These are phyloP conservation scores for Grammomys surdaster DNA, from an alignment of 2,113 vertebrate genomes.

Conservation along the genomic window DNA sequence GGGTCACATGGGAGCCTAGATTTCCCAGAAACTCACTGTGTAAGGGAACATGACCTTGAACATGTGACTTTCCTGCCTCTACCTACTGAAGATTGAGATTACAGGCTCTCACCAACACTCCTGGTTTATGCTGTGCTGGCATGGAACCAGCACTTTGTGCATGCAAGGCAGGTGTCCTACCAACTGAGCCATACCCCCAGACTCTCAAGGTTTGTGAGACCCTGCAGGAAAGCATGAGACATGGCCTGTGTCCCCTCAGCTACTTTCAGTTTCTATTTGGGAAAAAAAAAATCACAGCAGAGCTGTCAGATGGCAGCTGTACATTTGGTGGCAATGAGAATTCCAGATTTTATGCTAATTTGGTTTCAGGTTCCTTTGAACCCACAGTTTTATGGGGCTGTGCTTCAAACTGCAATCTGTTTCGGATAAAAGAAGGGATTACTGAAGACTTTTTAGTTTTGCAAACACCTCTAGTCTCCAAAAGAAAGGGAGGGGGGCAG, in stretches of 20 bases:
- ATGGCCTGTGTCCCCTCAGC: slow-evolving; percentile 79
- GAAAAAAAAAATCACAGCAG: slow-evolving; percentile 82
- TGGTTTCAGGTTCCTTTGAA: slow-evolving; percentile 89
- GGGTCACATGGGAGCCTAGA: neutral
- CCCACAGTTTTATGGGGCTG: slow-evolving; percentile 87
- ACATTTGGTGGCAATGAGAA: slow-evolving; percentile 88
- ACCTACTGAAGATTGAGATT: neutral
- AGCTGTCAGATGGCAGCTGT: slow-evolving; percentile 87
- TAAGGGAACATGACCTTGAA: neutral
- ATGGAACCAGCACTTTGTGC: neutral
- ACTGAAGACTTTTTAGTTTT: slow-evolving; percentile 86
- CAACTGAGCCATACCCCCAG: neutral
- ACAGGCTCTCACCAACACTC: neutral
- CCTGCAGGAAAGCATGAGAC: slow-evolving; percentile 9
- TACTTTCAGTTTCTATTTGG: slow-evolving; percentile 86
- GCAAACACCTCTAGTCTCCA: slow-evolving; percentile 82
- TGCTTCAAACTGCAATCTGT: slow-evolving; percentile 89
- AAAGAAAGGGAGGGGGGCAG: slow-evolving; percentile 73
- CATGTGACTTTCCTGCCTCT: neutral
- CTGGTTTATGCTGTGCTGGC: neutral
- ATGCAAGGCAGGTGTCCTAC: neutral
- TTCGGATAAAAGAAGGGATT: slow-evolving; percentile 89
- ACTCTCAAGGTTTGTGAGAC: neutral
- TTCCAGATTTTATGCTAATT: slow-evolving; percentile 91
- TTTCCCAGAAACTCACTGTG: neutral